Evolutionary conservation across 2,113 vertebrate species (phyloP), one percentile per base, ranked within the genome.

Genomic region (Thermophis baileyi): DNA sequence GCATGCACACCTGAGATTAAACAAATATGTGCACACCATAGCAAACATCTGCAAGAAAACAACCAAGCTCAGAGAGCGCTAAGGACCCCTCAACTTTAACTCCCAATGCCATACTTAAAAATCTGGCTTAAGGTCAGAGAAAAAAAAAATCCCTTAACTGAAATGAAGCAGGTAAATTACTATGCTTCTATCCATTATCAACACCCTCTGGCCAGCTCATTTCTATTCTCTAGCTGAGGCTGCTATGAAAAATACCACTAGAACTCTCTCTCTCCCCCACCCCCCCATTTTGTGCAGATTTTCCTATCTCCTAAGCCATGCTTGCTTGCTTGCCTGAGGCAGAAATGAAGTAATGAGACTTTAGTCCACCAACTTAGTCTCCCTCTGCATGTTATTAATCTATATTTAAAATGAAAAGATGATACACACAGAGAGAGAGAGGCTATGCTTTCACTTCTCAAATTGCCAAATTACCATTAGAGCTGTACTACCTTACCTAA

Each of bases 251-350:
- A 81, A 81, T 0, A 10, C 8, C 3, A 0, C 10, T 30, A 6
- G 20, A 57, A 49, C n/a, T 3, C 0, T 1, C 0, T 25, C 7
- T n/a, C n/a, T n/a, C n/a, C n/a, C n/a, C n/a, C n/a, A n/a, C 87
- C 88, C n/a, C 35, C 35, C 5, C 55, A 69, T 47, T 92, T 30
- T 49, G 94, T 30, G 54, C 63, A 51, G 54, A 35, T 81, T 87
- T 12, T 9, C 6, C 9, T n/a, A 9, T 44, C 55, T 86, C 22
- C 81, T 74, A 69, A 87, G 47, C 40, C 0, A 14, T 24, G 35
- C 0, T 20, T 40, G 20, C 0, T 20, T 40, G 20, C 0, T 3
- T 25, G 85, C 85, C 92, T 49, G 49, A 81, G 57, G 57, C 85
- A 81, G 7, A 35, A 18, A 0, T 0, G 12, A 0, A 0, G 16